A percentile compares a stretch with the other conserved stretches of the same genome.
phyloP scores from a whole-genome alignment of 2,888 invertebrate genomes.

The Biston betularia region DNA sequence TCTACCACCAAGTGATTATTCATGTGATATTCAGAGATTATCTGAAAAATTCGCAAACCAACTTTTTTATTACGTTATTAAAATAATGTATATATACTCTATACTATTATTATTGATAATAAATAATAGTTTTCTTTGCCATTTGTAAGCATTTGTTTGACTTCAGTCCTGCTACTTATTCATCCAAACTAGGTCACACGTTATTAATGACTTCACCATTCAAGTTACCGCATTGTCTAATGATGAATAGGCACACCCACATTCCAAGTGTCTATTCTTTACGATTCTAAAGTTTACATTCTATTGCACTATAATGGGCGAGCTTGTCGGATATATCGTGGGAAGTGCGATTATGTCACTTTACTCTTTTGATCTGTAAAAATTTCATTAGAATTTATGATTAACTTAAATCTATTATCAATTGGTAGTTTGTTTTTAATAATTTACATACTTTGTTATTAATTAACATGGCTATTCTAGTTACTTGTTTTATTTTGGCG shows the following conservation, averaged over 20 bases:
- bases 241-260: constrained; percentile 16
- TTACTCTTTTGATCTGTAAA: neutral
- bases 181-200: constrained; percentile 13
- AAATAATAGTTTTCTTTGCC: neutral
- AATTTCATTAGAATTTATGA: too few species aligned
- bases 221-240: constrained; percentile 22
- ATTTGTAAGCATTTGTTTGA: constrained; percentile 9
- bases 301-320: constrained; percentile 3
- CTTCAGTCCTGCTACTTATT: neutral
- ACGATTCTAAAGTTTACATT: constrained; percentile 13
- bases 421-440: neutral
- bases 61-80: too few species aligned
- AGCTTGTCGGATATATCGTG: constrained; percentile 8
- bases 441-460: too few species aligned
- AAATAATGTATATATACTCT: too few species aligned
- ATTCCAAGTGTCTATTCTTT: constrained; percentile 15
- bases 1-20: too few species aligned
- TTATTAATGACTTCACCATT: constrained; percentile 13
- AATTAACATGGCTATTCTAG: neutral
- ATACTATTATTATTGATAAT: neutral
- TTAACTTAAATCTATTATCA: too few species aligned
- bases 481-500: too few species aligned
- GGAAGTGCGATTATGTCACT: neutral
- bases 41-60: too few species aligned
- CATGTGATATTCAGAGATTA: too few species aligned